Percentiles rank a stretch among this genome's conserved stretches.
phyloP scores from a whole-genome alignment of 2,113 vertebrate genomes.

The Salvelinus alpinus region DNA sequence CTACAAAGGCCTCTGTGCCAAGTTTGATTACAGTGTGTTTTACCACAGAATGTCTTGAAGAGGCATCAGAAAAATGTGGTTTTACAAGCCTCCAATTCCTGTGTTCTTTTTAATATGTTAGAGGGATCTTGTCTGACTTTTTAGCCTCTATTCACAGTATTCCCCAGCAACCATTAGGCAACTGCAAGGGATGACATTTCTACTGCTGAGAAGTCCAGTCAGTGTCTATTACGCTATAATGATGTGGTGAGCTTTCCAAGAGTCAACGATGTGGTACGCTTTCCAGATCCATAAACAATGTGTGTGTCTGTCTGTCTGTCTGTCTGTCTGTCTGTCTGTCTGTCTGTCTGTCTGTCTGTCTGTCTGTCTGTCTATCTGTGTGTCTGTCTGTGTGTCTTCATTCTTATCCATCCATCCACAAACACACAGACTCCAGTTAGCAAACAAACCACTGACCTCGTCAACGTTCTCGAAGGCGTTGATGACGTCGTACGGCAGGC shows the following conservation, averaged over 20 bases:
- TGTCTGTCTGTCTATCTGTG: no score
- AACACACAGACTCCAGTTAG: background rate
- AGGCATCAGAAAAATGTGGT: background rate
- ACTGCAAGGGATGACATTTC: background rate
- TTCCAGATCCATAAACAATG: no score
- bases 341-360: background rate
- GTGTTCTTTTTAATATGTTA: no score
- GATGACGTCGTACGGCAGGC: slow-evolving; percentile 96
- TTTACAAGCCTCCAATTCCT: no score
- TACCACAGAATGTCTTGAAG: background rate
- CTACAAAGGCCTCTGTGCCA: background rate
- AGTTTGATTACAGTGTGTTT: background rate
- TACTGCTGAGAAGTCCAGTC: background rate
- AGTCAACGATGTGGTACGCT: no score
- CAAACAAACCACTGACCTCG: slow-evolving; percentile 75
- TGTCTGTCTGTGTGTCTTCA: background rate
- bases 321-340: background rate
- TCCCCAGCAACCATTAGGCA: background rate
- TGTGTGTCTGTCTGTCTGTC: background rate
- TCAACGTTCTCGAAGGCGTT: slow-evolving; percentile 98
- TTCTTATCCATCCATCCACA: background rate
- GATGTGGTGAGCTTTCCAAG: no score
- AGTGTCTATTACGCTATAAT: background rate
- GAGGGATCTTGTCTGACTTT: background rate
- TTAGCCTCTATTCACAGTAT: background rate